phyloP scores from a whole-genome alignment of 2,113 vertebrate species.

The Lepus americanus region DNA sequence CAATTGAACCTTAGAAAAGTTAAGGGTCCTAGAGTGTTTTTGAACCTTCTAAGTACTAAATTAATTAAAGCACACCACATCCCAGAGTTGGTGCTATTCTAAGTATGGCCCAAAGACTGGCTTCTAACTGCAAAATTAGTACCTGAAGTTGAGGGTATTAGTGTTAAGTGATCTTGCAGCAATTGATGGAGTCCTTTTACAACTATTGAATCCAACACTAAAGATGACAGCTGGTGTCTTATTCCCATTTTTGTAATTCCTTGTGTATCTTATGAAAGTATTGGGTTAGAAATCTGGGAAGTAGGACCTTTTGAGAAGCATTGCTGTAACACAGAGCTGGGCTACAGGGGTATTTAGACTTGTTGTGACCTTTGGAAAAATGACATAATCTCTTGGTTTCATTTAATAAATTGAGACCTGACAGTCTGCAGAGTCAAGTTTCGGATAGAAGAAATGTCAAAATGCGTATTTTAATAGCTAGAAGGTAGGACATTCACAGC shows the following conservation, averaged over 20 bases:
- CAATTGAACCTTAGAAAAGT: not conserved
- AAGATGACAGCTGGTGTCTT: not conserved
- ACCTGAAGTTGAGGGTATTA: not conserved
- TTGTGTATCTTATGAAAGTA: not conserved
- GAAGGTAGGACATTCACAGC: not conserved
- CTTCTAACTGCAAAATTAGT: not conserved
- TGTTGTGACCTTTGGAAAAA: constrained; percentile 6
- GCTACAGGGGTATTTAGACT: not conserved
- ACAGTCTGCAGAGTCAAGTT: not conserved
- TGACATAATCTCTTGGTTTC: not conserved
- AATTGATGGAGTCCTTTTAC: not conserved
- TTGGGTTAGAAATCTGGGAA: not conserved
- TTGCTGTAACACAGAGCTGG: not conserved
- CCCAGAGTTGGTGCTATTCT: not conserved
- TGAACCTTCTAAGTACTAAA: not conserved
- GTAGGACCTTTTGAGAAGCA: not conserved
- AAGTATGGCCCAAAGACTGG: not conserved
- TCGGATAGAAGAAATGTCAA: not conserved
- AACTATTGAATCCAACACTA: not conserved
- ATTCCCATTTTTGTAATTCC: not conserved
- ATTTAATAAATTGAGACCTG: not conserved
- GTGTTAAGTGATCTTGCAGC: not conserved
- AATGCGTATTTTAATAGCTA: not conserved
- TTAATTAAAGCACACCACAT: not conserved
- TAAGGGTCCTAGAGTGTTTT: not conserved